Base-by-base conservation (phyloP, 2,888 invertebrate genomes). In the Caenorhabditis sinica region DNA sequence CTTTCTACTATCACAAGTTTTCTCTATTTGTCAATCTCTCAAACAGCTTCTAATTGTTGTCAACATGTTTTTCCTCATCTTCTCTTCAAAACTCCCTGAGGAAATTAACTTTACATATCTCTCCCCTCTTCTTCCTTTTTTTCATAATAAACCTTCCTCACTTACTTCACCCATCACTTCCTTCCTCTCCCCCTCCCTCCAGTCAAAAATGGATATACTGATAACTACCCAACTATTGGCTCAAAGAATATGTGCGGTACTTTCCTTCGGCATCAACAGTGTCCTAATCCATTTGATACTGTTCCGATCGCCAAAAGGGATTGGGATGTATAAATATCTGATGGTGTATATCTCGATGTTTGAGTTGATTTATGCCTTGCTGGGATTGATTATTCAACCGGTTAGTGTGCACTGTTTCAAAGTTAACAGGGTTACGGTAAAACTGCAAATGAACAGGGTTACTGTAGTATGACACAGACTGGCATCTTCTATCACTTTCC, bases 261-360 rank as follows among this genome's bases (percentile, higher is more conserved):
- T 66, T 1, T 66, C 66, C 4, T 49, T 66, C 9, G 9, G 6
- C 9, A 28, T 49, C 17, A 45, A 66, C 28, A n/a, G 28, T 25
- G 11, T 66, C 9, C 17, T 66, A 8, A 66, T 66, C 17, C 20
- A 30, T 9, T 17, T 66, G 28, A 28, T 66, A 15, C 6, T 66
- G 17, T 49, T 30, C 13, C 45, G 49, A 20, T 66, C 66, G 6
- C 66, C 66, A 9, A 30, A 17, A 28, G 45, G 66, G 4, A 30
- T 72, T 3, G 72, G 72, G n/a, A 72, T 60, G 60, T 72, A 72
- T 49, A 72, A 61, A 40, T 60, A 45, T 49, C 20, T 72, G 5
- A 72, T 72, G 72, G 45, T 72, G 8, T 72, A 72, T n/a, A 72
- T 60, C 1, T 72, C 72, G 23, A 20, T 61, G 23, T 72, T 72